Evolutionary conservation across 1,140 invertebrate species (phyloP).

Genomic region (Octopus sinensis): DNA sequence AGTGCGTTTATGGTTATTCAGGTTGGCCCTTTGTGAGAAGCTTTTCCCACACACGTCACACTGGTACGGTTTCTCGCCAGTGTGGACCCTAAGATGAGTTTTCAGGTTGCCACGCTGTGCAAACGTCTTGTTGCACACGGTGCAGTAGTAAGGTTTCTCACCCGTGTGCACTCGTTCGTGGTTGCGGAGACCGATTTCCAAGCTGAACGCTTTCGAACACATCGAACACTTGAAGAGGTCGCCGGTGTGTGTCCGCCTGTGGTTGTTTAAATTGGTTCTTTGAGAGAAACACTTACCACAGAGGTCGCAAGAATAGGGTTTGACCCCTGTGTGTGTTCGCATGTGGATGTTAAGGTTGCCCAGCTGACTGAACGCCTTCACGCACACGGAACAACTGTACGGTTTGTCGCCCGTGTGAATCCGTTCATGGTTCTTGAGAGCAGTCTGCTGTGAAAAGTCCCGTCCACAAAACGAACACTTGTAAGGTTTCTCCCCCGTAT

Average conservation of each 20-base stretch:
- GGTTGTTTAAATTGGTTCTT: slow-evolving; percentile 22
- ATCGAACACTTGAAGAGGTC: slow-evolving; percentile 19
- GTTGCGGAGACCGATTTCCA: slow-evolving; percentile 15
- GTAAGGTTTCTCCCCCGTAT: slow-evolving; percentile 79
- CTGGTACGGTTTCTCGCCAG: slow-evolving; percentile 91
- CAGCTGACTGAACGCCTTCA: slow-evolving; percentile 83
- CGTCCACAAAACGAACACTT: slow-evolving; percentile 22
- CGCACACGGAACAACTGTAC: slow-evolving; percentile 82
- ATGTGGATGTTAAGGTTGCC: slow-evolving; percentile 85
- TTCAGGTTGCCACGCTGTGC: slow-evolving; percentile 88
- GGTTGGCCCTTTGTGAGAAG: slow-evolving; percentile 25
- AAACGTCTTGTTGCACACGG: slow-evolving; percentile 78
- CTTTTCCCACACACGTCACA: slow-evolving; percentile 74
- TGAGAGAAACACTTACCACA: slow-evolving; percentile 61
- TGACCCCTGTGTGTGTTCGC: slow-evolving; percentile 83
- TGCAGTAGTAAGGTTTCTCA: slow-evolving; percentile 74
- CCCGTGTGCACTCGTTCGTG: slow-evolving; percentile 13
- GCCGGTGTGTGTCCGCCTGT: slow-evolving; percentile 23
- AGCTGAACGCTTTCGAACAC: slow-evolving; percentile 22
- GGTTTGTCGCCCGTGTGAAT: slow-evolving; percentile 77
- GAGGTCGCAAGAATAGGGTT: slow-evolving; percentile 80
- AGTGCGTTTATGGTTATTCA: slow-evolving; percentile 17
- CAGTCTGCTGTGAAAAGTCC: slow-evolving; percentile 19
- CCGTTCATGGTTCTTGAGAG: slow-evolving; percentile 64
- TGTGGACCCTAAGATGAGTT: slow-evolving; percentile 89